A percentile compares a stretch with the other conserved stretches of the same genome.
Evolutionary conservation across 2,113 vertebrate genomes (phyloP).

Genomic region (Gorsachius goisagi): DNA sequence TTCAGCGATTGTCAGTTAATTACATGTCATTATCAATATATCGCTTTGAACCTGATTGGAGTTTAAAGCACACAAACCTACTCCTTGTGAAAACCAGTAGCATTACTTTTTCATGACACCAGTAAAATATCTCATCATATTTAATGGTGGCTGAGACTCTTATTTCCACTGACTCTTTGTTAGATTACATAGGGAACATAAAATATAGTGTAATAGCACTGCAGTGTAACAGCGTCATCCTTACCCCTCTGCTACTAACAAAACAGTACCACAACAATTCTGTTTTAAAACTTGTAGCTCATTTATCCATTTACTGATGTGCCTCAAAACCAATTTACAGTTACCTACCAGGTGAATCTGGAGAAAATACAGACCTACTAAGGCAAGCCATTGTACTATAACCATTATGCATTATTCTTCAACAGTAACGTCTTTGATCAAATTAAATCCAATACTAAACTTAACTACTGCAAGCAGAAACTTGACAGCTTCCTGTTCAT

Average conservation of each 20-base stretch:
- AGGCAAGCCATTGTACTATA: not conserved
- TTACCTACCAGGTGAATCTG: not conserved
- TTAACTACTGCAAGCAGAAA: not conserved
- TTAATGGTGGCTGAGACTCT: not conserved
- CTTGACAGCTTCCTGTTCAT: not conserved
- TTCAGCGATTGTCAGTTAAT: not conserved
- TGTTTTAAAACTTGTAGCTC: not conserved
- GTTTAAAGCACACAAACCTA: not conserved
- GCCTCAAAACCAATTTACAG: not conserved
- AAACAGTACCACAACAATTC: not conserved
- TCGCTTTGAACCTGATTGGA: not conserved
- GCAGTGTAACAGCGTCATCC: not conserved
- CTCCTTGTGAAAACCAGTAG: not conserved
- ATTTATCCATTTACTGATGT: slow-evolving; percentile 7
- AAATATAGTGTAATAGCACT: not conserved
- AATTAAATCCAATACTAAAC: not conserved
- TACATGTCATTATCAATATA: not conserved
- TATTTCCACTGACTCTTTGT: not conserved
- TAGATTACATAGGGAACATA: not conserved
- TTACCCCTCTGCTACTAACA: not conserved
- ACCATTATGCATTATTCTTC: not conserved
- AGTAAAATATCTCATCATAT: not conserved
- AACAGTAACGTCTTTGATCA: not conserved
- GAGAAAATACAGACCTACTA: not conserved
- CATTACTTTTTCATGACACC: not conserved